Conservation (phyloP, 2,888 invertebrate genomes). For the Tortrix viridana region DNA sequence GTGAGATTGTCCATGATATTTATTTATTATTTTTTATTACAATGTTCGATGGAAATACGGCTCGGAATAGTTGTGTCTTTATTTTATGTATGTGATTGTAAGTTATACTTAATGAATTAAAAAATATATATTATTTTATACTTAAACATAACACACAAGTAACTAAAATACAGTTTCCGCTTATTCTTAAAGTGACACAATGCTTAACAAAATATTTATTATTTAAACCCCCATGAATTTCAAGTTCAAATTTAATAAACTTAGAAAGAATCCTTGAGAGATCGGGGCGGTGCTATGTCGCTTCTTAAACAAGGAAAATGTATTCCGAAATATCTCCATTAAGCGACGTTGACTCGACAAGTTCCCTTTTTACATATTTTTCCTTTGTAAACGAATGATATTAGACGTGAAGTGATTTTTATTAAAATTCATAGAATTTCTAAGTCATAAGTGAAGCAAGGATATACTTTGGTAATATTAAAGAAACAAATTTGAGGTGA, state of each 20-base stretch:
- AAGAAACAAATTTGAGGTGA: too few relatives aligned
- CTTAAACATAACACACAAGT: too few relatives aligned
- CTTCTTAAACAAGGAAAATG: conserved; percentile 18
- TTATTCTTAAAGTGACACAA: too few relatives aligned
- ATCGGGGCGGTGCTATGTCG: conserved; percentile 4
- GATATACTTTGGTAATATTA: too few relatives aligned
- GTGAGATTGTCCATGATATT: too few relatives aligned
- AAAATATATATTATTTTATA: too few relatives aligned
- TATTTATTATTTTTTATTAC: too few relatives aligned
- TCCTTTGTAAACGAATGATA: conserved; percentile 26
- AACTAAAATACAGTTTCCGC: too few relatives aligned
- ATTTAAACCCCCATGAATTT: neutral
- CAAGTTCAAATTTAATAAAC: neutral
- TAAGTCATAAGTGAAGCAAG: neutral
- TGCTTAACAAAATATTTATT: neutral
- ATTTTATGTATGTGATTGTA: too few relatives aligned
- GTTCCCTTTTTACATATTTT: conserved; percentile 28
- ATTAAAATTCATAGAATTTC: conserved; percentile 11
- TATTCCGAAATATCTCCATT: conserved; percentile 23
- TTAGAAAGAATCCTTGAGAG: neutral
- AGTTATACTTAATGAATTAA: too few relatives aligned
- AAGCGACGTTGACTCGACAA: conserved; percentile 15
- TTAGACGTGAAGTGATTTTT: conserved; percentile 21
- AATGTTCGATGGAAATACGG: too few relatives aligned
- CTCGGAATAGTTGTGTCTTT: too few relatives aligned